Evolutionary conservation across 1,140 invertebrate genomes (phyloP).

Genomic region (Pantala flavescens): DNA sequence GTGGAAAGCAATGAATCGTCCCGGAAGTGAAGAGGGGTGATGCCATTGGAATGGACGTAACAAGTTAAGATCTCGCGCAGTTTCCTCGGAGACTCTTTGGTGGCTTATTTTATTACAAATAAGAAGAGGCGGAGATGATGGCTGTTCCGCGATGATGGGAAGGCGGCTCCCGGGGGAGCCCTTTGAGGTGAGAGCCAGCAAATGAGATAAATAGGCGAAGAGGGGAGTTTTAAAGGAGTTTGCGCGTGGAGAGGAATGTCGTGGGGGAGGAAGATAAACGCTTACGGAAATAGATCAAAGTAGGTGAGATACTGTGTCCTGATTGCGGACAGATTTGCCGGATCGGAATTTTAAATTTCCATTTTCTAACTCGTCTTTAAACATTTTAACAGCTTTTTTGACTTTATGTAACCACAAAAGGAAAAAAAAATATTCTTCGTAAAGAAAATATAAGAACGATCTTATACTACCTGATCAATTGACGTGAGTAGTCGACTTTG

Average conservation of each 20-base stretch:
- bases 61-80: slow-evolving; percentile 15
- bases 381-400: no score
- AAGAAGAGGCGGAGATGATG: slow-evolving; percentile 15
- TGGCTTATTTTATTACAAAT: slow-evolving; percentile 22
- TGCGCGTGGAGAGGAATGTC: not conserved
- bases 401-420: no score
- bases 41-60: slow-evolving; percentile 12
- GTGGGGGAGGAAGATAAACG: not conserved
- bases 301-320: not conserved
- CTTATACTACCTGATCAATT: no score
- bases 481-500: no score
- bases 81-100: slow-evolving; percentile 15
- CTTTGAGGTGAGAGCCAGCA: not conserved
- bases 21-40: not conserved
- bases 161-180: not conserved
- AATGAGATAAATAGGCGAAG: slow-evolving; percentile 19
- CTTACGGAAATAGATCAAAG: not conserved
- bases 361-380: no score
- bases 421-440: no score
- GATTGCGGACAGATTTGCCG: no score
- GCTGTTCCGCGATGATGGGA: slow-evolving; percentile 6
- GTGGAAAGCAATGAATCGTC: no score
- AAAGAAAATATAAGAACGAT: no score
- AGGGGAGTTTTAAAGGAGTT: not conserved
- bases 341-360: no score